These are phyloP conservation scores for Lasius platythorax DNA, from an alignment of 2,888 invertebrate species.

Conservation along the genomic window DNA sequence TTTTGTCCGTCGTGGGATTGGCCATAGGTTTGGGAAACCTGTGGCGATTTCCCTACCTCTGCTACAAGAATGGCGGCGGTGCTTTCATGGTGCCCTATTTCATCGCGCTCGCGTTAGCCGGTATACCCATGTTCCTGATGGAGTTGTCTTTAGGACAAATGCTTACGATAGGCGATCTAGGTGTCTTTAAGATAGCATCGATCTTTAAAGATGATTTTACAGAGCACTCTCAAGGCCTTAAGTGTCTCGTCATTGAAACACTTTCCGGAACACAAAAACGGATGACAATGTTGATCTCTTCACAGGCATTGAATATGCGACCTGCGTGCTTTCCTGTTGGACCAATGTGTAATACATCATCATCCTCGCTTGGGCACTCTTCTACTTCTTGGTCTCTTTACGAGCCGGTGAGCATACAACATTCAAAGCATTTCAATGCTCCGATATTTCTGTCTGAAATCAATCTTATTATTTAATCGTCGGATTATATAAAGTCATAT, in stretches of 20 bases:
- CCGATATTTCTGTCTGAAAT: neutral
- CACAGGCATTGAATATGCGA: conserved; percentile 97
- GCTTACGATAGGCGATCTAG: conserved; percentile 87
- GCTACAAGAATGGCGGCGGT: conserved; percentile 87
- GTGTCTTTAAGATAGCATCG: conserved; percentile 88
- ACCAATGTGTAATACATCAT: conserved; percentile 99
- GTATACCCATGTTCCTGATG: conserved; percentile 88
- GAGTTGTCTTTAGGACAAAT: conserved; percentile 89
- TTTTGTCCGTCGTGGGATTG: conserved; percentile 88
- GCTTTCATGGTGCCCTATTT: conserved; percentile 89
- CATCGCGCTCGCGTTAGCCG: conserved; percentile 87
- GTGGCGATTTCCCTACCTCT: conserved; percentile 89
- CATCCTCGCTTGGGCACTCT: conserved; percentile 98
- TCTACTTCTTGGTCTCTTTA: conserved; percentile 97
- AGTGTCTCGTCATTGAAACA: neutral
- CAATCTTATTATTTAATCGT: neutral
- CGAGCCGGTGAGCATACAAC: conserved; percentile 88
- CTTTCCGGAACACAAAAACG: neutral
- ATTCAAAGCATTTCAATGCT: neutral
- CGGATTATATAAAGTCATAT: neutral
- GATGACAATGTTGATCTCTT: neutral
- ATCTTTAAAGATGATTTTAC: conserved; percentile 86
- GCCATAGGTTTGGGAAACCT: conserved; percentile 89
- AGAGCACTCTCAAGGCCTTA: neutral
- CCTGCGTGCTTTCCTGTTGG: conserved; percentile 99